Base-by-base conservation (phyloP, 2,888 invertebrate genomes). In the Caenorhabditis drosophilae region DNA sequence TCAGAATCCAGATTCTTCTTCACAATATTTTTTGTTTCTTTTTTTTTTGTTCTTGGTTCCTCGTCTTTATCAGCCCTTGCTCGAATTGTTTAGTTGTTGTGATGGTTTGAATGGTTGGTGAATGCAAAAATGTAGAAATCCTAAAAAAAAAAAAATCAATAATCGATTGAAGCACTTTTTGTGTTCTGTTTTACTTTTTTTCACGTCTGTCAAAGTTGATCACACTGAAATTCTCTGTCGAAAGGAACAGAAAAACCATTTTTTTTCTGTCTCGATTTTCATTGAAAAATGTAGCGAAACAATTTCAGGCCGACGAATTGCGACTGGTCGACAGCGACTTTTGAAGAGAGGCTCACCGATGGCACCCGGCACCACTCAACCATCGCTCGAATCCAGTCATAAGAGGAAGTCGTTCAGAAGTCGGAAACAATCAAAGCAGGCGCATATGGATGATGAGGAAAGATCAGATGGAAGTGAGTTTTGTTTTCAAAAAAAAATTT, bases 241-340 rank as follows among this genome's bases (percentile, higher is more conserved):
- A 9, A 31, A 42, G 23, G 9, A 23, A 4, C 20, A 40, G 16
- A 18, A 3, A 15, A 18, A 18, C 4, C 20, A 4, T 4, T 11
- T 31, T 31, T 12, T 6, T 9, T 9, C 7, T 31, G 31, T 31
- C 12, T 2, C 18, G n/a, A 18, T 15, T 7, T 40, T 40, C 7
- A 9, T 4, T n/a, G 22, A 40, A 18, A 18, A 18, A 40, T 40
- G 2, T 15, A n/a, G n/a, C n/a, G 40, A 18, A 42, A 23, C 23
- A 11, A 22, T 59, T 59, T 6, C 36, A 67, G 83, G 76, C 6
- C 74, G 83, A 22, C 64, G 83, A 23, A 63, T 83, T 45, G 80
- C 83, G 1, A 78, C 80, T 20, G 83, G 83, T 15, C 62, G 83
- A 38, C 82, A 84, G 49, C 62, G 82, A 40, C 67, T 84, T 40